Conservation (phyloP, 1,140 invertebrate genomes). For the Diuraphis noxia region DNA sequence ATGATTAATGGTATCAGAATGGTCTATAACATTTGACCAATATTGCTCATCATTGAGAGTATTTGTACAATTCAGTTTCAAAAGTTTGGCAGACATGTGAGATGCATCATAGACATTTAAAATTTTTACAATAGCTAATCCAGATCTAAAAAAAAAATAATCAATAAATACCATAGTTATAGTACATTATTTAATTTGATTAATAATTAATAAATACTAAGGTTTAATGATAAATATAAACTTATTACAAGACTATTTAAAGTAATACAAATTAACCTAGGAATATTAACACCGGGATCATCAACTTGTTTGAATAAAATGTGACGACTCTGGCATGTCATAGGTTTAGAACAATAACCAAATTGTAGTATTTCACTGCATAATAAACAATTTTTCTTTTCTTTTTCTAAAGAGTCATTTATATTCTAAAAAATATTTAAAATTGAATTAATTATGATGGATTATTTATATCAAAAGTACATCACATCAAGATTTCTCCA, state of each 20-base stretch:
- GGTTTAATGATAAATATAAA: not conserved
- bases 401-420: constrained; percentile 13
- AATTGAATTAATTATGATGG: not conserved
- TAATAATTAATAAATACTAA: not conserved
- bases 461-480: not conserved
- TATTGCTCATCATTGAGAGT: not conserved
- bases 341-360: not conserved
- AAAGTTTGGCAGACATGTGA: constrained; percentile 40
- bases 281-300: constrained; percentile 14
- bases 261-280: not conserved
- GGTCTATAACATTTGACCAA: constrained; percentile 14
- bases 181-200: not conserved
- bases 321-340: not conserved
- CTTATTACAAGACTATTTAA: not conserved
- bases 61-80: constrained; percentile 26
- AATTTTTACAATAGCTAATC: constrained; percentile 35
- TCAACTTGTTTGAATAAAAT: constrained; percentile 15
- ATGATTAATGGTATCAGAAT: not conserved
- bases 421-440: not conserved
- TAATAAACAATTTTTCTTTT: not conserved
- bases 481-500: not conserved
- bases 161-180: not conserved
- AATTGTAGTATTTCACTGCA: constrained; percentile 20
- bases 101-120: constrained; percentile 40
- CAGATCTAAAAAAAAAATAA: constrained; percentile 16